Evolutionary conservation across 2,888 invertebrate genomes (phyloP), one percentile per base, ranked within the genome.

Genomic region (Cryptus viduatorius): DNA sequence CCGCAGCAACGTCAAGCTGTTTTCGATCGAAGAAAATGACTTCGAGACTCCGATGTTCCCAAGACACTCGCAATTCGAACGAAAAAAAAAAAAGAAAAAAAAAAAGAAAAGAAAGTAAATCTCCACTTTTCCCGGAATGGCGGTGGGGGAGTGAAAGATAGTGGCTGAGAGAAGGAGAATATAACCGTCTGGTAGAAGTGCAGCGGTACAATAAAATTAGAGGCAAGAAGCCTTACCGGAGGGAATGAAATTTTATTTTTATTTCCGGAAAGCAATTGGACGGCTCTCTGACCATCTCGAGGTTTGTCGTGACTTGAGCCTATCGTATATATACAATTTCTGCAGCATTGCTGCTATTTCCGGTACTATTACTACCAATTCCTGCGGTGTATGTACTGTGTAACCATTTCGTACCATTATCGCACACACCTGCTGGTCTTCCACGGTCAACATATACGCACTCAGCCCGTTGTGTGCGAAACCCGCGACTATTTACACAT

Each of bases 221-320:
- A 88, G 85, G 46, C 79, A n/a, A 46, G 67, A 88, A 89, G 88
- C 87, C 89, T 89, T 14, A 14, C 53, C 89, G 88, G 77, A 86
- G 87, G 72, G 86, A 79, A 89, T 93, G 90, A 93, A 92, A 92
- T 92, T 93, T 92, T 91, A 92, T 93, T 92, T 61, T 92, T 91
- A 92, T 90, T 72, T 71, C 67, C 44, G 42, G 53, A 79, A 64
- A 61, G 79, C 75, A 82, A 84, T 84, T 76, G 75, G 42, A 79
- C 65, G 71, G 12, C 24, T n/a, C 71, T 71, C 56, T 75, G 65
- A 67, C 69, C 65, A 76, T 76, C 71, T 76, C 71, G 72, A 50
- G 50, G 71, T 56, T 61, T 65, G 29, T 56, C n/a, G 31, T 50
- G 19, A 37, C 67, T 61, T 61, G 72, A 76, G 77, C 72, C 77